These are phyloP conservation scores for Drosophila vallismaia DNA, from an alignment of 2,888 invertebrate species.

Conservation along the genomic window DNA sequence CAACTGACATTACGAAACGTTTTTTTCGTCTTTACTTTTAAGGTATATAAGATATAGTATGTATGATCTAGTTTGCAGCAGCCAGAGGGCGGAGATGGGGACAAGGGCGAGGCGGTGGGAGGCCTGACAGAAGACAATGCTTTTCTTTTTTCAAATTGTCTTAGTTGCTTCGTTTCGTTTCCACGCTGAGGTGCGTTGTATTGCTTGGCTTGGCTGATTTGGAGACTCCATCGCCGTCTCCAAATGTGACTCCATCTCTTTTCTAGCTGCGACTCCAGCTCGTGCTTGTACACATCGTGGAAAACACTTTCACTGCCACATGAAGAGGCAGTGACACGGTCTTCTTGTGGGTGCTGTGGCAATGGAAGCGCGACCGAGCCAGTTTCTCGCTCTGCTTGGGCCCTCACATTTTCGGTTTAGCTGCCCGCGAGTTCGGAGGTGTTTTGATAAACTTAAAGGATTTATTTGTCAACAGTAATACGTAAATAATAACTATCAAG, in stretches of 20 bases:
- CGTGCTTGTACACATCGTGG: constrained; percentile 66
- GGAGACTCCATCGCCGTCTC: constrained; percentile 1
- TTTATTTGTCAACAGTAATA: neutral
- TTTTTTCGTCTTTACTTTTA: constrained; percentile 58
- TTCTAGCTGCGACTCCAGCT: constrained; percentile 22
- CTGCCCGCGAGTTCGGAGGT: constrained; percentile 62
- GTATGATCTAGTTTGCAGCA: constrained; percentile 68
- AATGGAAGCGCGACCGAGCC: constrained; percentile 76
- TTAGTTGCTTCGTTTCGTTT: constrained; percentile 41
- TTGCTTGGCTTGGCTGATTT: constrained; percentile 38
- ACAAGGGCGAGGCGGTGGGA: constrained; percentile 1
- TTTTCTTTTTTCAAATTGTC: constrained; percentile 68
- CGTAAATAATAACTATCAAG: neutral
- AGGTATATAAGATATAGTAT: constrained; percentile 13
- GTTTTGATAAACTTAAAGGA: constrained; percentile 17
- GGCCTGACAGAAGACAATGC: constrained; percentile 64
- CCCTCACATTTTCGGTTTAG: constrained; percentile 64
- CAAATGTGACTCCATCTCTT: constrained; percentile 11
- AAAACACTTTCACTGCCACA: constrained; percentile 82
- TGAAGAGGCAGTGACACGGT: constrained; percentile 76
- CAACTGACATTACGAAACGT: constrained; percentile 67
- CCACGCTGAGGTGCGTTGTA: constrained; percentile 72
- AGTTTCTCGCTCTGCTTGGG: constrained; percentile 64
- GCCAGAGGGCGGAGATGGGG: constrained; percentile 4
- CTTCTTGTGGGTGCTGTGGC: constrained; percentile 54